A percentile compares a stretch with the other conserved stretches of the same genome.
These are phyloP conservation scores for Mesembrinibis cayennensis DNA, from an alignment of 2,113 vertebrate genomes.

Conservation along the genomic window DNA sequence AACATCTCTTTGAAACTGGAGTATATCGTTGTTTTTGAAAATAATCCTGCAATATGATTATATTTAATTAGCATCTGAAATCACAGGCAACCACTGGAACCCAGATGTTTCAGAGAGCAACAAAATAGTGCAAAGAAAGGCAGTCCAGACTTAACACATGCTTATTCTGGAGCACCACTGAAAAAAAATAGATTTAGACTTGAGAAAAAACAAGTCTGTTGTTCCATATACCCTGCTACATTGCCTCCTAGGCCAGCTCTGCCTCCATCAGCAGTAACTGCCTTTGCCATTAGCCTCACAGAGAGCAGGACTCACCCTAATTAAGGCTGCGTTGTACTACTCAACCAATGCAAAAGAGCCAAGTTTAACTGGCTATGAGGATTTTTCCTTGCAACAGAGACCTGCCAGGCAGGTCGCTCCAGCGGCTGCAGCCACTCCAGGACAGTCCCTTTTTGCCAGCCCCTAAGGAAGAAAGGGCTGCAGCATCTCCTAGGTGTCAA, in stretches of 20 bases:
- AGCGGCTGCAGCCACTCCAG: background rate
- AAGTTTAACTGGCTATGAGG: background rate
- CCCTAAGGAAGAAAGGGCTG: background rate
- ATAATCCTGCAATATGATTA: background rate
- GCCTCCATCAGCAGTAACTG: background rate
- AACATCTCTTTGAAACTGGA: background rate
- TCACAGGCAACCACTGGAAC: background rate
- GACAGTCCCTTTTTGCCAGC: background rate
- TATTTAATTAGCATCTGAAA: constrained; percentile 12
- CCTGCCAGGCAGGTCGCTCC: background rate
- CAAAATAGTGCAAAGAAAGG: background rate
- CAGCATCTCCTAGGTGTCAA: background rate
- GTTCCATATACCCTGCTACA: background rate
- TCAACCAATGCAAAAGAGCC: background rate
- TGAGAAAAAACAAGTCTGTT: background rate
- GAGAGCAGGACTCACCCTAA: background rate
- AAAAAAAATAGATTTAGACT: background rate
- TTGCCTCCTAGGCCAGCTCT: background rate
- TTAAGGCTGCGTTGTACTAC: background rate
- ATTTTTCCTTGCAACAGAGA: background rate
- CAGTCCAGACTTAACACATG: background rate
- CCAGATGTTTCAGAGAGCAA: background rate
- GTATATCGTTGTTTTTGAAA: background rate
- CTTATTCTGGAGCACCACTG: background rate
- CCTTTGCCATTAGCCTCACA: background rate